phyloP scores from a whole-genome alignment of 2,113 vertebrate genomes.

The Scortum barcoo region DNA sequence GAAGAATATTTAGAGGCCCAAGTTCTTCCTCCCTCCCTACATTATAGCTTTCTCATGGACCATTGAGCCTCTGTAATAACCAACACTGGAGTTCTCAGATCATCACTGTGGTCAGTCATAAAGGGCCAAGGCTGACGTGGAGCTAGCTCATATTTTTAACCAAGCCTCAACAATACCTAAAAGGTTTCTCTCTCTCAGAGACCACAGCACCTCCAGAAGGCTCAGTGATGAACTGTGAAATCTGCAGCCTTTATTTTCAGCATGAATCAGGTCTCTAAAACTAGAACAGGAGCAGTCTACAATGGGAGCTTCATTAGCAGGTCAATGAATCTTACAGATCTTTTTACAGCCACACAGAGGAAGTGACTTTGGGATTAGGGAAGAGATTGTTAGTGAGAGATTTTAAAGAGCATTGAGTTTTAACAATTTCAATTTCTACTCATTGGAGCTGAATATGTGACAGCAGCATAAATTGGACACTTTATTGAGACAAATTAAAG shows the following conservation, averaged over 20 bases:
- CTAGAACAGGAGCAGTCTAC: not conserved
- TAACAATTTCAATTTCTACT: not conserved
- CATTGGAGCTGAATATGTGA: not conserved
- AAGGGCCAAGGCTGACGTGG: conserved; percentile 23
- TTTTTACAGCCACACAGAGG: too few species aligned
- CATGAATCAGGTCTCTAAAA: not conserved
- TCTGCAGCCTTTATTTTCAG: not conserved
- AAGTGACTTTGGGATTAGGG: too few species aligned
- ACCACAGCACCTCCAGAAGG: not conserved
- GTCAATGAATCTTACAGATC: too few species aligned
- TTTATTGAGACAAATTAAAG: not conserved
- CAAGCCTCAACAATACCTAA: not conserved
- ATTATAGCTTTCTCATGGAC: conserved; percentile 58
- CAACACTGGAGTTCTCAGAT: conserved; percentile 47
- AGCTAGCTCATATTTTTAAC: conserved; percentile 3
- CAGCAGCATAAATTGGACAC: not conserved
- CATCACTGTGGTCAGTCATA: conserved; percentile 38
- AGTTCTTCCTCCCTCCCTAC: conserved; percentile 43
- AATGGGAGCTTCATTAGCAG: not conserved
- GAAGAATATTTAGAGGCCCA: conserved; percentile 25
- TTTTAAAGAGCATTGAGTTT: too few species aligned
- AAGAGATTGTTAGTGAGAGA: too few species aligned
- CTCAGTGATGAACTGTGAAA: not conserved
- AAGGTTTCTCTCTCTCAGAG: not conserved
- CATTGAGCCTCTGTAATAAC: conserved; percentile 60